Evolutionary conservation across 2,113 vertebrate genomes (phyloP).

Genomic region (Cyprichromis sp.): DNA sequence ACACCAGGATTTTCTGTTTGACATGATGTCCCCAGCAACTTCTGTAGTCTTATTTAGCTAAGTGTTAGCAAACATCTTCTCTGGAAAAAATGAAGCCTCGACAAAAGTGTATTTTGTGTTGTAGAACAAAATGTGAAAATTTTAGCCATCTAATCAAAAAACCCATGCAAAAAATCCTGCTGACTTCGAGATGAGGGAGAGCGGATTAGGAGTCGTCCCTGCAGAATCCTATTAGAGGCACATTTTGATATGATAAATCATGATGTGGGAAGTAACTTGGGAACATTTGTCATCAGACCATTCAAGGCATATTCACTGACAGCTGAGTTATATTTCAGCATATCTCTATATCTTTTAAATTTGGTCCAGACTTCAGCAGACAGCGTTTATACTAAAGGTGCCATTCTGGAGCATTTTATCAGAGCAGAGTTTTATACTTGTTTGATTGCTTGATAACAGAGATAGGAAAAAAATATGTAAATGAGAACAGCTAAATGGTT

Average conservation of each 20-base stretch:
- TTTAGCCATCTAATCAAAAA: not conserved
- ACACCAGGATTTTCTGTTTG: not conserved
- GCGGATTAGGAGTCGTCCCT: not conserved
- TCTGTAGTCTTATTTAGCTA: not conserved
- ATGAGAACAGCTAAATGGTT: not conserved
- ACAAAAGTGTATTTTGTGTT: not conserved
- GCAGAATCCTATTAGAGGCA: not conserved
- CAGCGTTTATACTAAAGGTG: not conserved
- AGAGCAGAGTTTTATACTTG: not conserved
- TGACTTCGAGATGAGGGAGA: not conserved
- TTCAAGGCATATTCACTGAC: not conserved
- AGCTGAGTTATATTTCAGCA: not conserved
- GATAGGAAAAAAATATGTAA: not conserved
- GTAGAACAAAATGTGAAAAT: not conserved
- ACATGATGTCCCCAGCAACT: not conserved
- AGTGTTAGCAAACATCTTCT: not conserved
- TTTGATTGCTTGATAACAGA: not conserved
- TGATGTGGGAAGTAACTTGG: not conserved
- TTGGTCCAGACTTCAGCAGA: not conserved
- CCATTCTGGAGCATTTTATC: not conserved
- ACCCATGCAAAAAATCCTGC: not conserved
- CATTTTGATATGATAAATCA: not conserved
- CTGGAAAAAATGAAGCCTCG: not conserved
- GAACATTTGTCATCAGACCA: not conserved
- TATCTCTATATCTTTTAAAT: not conserved